phyloP scores from a whole-genome alignment of 2,888 invertebrate genomes.

The Frankliniella intonsa region DNA sequence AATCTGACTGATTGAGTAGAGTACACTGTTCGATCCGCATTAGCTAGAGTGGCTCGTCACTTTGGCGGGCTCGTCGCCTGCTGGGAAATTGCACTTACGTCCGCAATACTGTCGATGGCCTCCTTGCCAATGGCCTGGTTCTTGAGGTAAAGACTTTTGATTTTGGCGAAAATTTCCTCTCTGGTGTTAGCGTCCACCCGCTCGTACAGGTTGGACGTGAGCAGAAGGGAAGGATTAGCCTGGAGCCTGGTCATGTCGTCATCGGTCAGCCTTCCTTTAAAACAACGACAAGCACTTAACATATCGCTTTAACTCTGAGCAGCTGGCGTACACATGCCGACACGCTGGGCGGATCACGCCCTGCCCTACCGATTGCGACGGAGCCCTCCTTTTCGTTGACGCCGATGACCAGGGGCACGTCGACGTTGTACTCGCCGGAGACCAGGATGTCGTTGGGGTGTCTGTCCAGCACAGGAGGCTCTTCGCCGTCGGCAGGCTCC shows the following conservation, averaged over 20 bases:
- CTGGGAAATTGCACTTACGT: neutral
- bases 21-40: no score
- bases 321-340: no score
- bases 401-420: neutral
- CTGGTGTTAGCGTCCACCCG: neutral
- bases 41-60: no score
- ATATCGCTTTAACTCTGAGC: neutral
- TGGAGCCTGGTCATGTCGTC: neutral
- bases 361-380: neutral
- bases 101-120: neutral
- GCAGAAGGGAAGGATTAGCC: neutral
- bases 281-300: neutral
- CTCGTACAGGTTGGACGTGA: neutral
- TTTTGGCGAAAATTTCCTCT: neutral
- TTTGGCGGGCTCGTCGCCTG: no score
- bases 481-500: neutral
- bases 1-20: neutral
- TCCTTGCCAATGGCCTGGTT: neutral
- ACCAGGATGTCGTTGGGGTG: neutral
- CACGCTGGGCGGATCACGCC: no score
- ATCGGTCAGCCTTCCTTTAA: neutral
- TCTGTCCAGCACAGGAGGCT: neutral
- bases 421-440: neutral
- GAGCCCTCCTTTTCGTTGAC: constrained; percentile 18
- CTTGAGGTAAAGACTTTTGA: neutral